Base-by-base conservation (phyloP, 2,888 invertebrate genomes). In the Azorinus chamasolen region DNA sequence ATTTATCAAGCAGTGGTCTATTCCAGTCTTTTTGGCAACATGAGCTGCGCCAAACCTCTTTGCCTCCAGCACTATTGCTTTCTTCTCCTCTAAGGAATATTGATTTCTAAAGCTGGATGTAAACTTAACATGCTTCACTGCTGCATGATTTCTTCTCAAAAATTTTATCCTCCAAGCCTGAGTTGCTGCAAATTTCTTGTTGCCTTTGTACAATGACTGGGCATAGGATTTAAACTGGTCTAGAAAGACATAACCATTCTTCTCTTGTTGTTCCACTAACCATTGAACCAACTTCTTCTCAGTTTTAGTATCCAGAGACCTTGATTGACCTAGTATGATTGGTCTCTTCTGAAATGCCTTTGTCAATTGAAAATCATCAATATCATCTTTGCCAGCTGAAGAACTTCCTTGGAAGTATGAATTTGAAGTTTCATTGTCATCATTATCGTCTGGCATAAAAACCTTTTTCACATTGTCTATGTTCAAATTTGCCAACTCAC, bases 111-210 rank as follows among this genome's bases (percentile, higher is more conserved):
- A 80, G 48, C 76, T 75, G n/a, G 80, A 80, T 27, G 72, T 69
- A 20, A 80, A 62, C 41, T 70, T 72, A 1, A 80, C 66, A 54
- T 73, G 51, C 50, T 76, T 80, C 41, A 80, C 50, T 14, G 80
- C 76, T 24, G 57, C 57, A 58, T 80, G 75, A 46, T 80, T 76
- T 58, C 80, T 24, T 58, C 73, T 41, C 2, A 80, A 37, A 57
- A 80, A 80, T 45, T 73, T 72, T 22, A 80, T 73, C 39, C 75
- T 72, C 80, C 80, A 80, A 16, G 80, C 80, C 39, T 76, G 80
- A 3, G 80, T 80, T 14, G 80, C 80, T 22, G 73, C 73, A 80
- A 80, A 80, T 51, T 80, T 80, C 41, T 80, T 80, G 46, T 54
- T 25, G 4, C 80, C 80, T 53, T 69, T 76, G 43, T 80, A 80